A percentile compares a stretch with the other conserved stretches of the same genome.
Evolutionary conservation across 2,888 invertebrate species (phyloP).

Genomic region (Ophonus ardosiacus): DNA sequence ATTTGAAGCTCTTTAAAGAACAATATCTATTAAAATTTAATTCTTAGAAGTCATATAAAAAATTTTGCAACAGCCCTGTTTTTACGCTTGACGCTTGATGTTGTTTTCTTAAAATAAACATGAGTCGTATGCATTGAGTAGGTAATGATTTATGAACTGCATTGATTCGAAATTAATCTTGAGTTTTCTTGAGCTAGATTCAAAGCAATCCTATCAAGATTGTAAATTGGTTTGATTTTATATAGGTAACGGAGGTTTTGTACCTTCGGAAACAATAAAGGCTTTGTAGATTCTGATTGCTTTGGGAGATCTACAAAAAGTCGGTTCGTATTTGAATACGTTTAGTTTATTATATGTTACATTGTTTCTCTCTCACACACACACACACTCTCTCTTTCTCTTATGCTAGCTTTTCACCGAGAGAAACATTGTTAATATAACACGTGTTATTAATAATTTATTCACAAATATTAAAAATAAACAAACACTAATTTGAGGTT

Average conservation of each 20-base stretch:
- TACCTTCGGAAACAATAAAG: constrained; percentile 15
- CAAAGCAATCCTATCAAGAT: neutral
- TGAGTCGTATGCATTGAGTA: neutral
- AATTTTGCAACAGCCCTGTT: too few species aligned
- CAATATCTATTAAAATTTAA: too few species aligned
- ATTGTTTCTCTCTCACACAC: neutral
- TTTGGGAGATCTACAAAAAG: neutral
- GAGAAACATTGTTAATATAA: neutral
- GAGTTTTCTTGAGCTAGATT: constrained; percentile 13
- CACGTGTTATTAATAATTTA: neutral
- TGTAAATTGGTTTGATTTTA: constrained; percentile 2
- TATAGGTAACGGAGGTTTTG: neutral
- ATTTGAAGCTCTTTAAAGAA: too few species aligned
- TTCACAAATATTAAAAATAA: neutral
- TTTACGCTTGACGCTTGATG: neutral
- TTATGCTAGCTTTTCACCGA: too few species aligned
- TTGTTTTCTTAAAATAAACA: neutral
- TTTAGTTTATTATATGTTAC: neutral
- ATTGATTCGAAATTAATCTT: constrained; percentile 1
- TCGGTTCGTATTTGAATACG: too few species aligned
- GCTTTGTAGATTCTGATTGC: neutral
- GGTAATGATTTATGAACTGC: constrained; percentile 6
- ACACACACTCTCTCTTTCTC: neutral
- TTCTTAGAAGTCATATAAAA: too few species aligned
- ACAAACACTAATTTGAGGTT: too few species aligned